A percentile compares a stretch with the other conserved stretches of the same genome.
phyloP scores from a whole-genome alignment of 2,888 invertebrate species.

The Nymphalis polychloros region DNA sequence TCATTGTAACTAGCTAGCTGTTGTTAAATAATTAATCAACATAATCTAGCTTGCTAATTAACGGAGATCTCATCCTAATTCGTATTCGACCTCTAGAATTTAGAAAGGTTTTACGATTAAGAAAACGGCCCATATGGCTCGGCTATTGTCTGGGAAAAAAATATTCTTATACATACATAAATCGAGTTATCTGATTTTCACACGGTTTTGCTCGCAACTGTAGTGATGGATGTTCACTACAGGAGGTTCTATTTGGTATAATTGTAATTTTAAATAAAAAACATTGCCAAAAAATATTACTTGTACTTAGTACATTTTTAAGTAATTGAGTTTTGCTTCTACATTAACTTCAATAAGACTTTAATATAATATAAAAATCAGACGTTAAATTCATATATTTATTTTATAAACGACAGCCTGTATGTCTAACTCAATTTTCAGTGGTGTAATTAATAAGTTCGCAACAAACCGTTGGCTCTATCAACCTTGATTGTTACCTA shows the following conservation, averaged over 20 bases:
- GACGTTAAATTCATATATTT: no score
- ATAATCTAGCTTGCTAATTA: slow-evolving; percentile 30
- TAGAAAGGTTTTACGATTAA: slow-evolving; percentile 52
- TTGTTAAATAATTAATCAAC: slow-evolving; percentile 24
- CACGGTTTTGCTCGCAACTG: slow-evolving; percentile 72
- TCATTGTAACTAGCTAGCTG: neutral
- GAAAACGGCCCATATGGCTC: slow-evolving; percentile 48
- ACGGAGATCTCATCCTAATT: slow-evolving; percentile 37
- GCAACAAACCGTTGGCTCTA: slow-evolving; percentile 35
- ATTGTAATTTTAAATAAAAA: slow-evolving; percentile 18
- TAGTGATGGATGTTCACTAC: slow-evolving; percentile 63
- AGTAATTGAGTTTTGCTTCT: no score
- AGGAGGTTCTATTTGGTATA: slow-evolving; percentile 51
- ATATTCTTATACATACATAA: slow-evolving; percentile 76
- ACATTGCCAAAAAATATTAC: neutral
- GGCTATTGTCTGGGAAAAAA: slow-evolving; percentile 61
- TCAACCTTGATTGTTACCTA: slow-evolving; percentile 34
- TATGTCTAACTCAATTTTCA: slow-evolving; percentile 34
- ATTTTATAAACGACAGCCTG: no score
- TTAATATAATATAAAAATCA: no score
- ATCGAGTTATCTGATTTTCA: slow-evolving; percentile 77
- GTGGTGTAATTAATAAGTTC: slow-evolving; percentile 43
- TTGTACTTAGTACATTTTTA: neutral
- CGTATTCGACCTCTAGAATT: slow-evolving; percentile 47
- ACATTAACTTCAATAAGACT: no score